Evolutionary conservation across 1,140 invertebrate genomes (phyloP).

Genomic region (Tribolium castaneum): DNA sequence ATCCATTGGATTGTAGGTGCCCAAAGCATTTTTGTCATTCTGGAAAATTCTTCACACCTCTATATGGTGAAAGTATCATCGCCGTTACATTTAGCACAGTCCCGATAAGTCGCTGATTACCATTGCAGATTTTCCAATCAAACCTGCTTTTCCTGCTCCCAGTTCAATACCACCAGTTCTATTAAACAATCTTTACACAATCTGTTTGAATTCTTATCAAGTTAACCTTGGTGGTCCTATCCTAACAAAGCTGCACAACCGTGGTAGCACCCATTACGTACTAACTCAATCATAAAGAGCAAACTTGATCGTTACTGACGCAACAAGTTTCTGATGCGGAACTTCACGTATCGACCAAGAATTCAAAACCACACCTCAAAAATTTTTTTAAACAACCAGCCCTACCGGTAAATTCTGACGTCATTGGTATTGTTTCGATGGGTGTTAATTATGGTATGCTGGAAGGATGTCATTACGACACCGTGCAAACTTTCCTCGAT

Average conservation of each 20-base stretch:
- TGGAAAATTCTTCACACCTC: not conserved
- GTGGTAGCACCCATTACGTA: not conserved
- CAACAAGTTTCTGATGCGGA: conserved; percentile 1
- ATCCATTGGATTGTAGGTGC: too few relatives aligned
- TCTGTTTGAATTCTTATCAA: not conserved
- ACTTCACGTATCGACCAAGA: not conserved
- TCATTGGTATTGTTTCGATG: not conserved
- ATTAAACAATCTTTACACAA: not conserved
- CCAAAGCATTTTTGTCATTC: too few relatives aligned
- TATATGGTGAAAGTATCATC: not conserved
- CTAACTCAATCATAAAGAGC: not conserved
- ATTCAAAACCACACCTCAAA: not conserved
- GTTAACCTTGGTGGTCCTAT: not conserved
- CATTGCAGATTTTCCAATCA: too few relatives aligned
- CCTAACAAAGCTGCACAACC: not conserved
- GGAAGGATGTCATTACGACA: not conserved
- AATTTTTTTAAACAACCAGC: not conserved
- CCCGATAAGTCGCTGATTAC: not conserved
- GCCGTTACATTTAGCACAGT: not conserved
- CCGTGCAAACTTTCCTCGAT: not conserved
- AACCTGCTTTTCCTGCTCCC: not conserved
- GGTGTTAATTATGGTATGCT: not conserved
- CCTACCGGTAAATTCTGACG: conserved; percentile 9
- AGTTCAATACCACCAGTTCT: not conserved
- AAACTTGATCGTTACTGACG: not conserved